Conservation (phyloP, 1,140 invertebrate species). For the Theocolax elegans region DNA sequence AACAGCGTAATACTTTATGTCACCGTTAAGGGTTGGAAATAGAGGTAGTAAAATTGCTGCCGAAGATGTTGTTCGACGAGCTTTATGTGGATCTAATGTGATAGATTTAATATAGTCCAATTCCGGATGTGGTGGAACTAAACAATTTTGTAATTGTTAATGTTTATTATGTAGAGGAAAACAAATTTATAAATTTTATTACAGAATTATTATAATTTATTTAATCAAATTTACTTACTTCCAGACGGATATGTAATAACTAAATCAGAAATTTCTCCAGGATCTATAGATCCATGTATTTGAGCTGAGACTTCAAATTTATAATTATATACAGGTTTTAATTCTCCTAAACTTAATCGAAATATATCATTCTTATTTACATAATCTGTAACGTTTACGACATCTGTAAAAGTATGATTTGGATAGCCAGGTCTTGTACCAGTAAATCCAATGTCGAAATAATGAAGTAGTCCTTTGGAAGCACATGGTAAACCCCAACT, state of each 20-base stretch:
- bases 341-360: constrained; percentile 44
- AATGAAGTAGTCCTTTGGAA: constrained; percentile 50
- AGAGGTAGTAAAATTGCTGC: constrained; percentile 56
- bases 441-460: constrained; percentile 47
- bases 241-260: constrained; percentile 54
- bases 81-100: constrained; percentile 55
- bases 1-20: constrained; percentile 56
- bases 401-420: constrained; percentile 27
- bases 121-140: constrained; percentile 55
- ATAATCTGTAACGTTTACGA: constrained; percentile 28
- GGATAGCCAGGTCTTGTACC: constrained; percentile 46
- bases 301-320: constrained; percentile 50
- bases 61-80: constrained; percentile 51
- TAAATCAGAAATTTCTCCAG: constrained; percentile 39
- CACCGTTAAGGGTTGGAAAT: constrained; percentile 52
- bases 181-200: neutral
- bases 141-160: neutral
- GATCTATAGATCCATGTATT: constrained; percentile 35
- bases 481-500: constrained; percentile 55
- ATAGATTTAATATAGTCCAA: constrained; percentile 53
- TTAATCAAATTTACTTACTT: constrained; percentile 48
- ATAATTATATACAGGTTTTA: constrained; percentile 56
- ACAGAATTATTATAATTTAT: too few relatives aligned
- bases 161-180: neutral
- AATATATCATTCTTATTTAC: constrained; percentile 45